phyloP scores from a whole-genome alignment of 1,140 invertebrate species.

The Drosophila miranda region DNA sequence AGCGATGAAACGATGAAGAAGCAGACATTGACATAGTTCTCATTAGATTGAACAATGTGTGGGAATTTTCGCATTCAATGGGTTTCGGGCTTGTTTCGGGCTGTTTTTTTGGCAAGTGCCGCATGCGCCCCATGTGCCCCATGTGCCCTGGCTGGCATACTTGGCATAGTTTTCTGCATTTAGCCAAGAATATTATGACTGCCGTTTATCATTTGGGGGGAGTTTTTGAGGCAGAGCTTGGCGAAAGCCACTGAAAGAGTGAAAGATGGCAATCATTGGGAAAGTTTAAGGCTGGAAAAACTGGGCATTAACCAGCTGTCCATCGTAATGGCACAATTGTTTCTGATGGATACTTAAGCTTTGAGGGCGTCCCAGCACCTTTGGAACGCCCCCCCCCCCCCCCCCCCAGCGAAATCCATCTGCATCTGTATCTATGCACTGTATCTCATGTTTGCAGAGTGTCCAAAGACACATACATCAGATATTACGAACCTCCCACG shows the following conservation, averaged over 20 bases:
- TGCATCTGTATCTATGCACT: background rate
- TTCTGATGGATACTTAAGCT: too few relatives aligned
- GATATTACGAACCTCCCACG: conserved; percentile 15
- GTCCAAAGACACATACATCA: conserved; percentile 5
- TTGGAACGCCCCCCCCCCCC: too few relatives aligned
- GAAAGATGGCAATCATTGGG: background rate
- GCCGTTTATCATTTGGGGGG: background rate
- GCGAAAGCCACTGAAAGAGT: conserved; percentile 1
- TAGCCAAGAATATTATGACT: conserved; percentile 19
- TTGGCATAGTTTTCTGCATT: conserved; percentile 37
- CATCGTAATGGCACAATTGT: too few relatives aligned
- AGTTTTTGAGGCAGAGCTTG: background rate
- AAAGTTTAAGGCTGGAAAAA: background rate
- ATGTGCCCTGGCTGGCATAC: conserved; percentile 19
- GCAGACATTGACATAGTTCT: conserved; percentile 72
- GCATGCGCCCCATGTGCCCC: background rate
- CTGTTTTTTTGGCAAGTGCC: conserved; percentile 39
- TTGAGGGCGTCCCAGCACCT: too few relatives aligned
- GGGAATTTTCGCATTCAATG: conserved; percentile 57
- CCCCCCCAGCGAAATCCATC: background rate
- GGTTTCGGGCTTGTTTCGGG: conserved; percentile 2
- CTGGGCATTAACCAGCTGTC: too few relatives aligned
- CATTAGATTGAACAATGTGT: conserved; percentile 61
- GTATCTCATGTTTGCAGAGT: conserved; percentile 12
- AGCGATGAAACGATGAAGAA: conserved; percentile 10